Base-by-base conservation (phyloP, 64 coral and sea anemone species). In the Cladopsammia gracilis region DNA sequence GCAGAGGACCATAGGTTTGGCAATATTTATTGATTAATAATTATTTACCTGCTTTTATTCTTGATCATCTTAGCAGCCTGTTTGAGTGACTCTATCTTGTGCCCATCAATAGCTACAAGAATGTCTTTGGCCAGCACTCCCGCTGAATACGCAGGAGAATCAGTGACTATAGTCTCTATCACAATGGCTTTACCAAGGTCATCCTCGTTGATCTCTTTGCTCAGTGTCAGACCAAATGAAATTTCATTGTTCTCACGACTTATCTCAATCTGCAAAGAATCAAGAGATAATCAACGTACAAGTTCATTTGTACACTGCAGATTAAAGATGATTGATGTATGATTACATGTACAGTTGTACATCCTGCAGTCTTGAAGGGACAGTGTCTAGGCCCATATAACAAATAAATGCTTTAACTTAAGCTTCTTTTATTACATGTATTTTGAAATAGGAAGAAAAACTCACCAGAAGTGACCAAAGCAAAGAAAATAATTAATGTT, bases 11-110 rank as follows among this genome's bases (percentile, higher is more conserved):
- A 34, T 34, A 34, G 34, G 34, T 34, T 34, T 34, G 34, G 34
- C 34, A 34, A 34, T 34, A 34, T 34, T 34, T 34, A 34, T 34
- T 34, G 34, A 34, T 34, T 34, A 15, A 57, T 61, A 44, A 12
- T 2, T 10, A 46, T 49, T 58, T 92, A 97, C 96, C 90, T 97
- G 83, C 42, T 94, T 86, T 94, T 97, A 59, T 90, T 93, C 76
- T 96, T 96, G 51, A 99, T 99, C 34, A 99, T 60, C 60, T 99
- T 96, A 2, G 98, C 95, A 61, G 92, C 94, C 67, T 99, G 98
- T 62, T 99, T 99, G 25, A 96, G 76, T 47, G 95, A 96, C 8
- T 91, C 98, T 85, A 96, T 93, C 64, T 89, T 96, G 62, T 94
- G 88, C 67, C 98, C 98, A 88, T 99, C 94, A 14, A 99, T 67